These are phyloP conservation scores for Beris chalybata DNA, from an alignment of 2,888 invertebrate species.

Conservation along the genomic window DNA sequence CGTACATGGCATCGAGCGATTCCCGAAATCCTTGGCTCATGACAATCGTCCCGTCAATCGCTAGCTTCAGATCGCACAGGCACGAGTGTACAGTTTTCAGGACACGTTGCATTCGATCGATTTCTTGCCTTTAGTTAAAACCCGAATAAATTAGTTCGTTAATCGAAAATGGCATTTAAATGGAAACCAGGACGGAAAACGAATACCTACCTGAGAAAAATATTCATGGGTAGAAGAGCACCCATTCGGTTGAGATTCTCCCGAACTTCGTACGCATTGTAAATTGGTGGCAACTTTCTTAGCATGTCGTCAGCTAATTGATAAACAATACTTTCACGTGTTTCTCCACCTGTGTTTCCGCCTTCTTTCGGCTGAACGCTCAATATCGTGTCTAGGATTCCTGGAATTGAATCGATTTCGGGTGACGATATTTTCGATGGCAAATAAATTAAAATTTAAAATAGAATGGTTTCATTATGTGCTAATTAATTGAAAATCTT, in stretches of 20 bases:
- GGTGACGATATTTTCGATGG: too few relatives aligned
- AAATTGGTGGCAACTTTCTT: slow-evolving; percentile 79
- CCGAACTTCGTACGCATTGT: slow-evolving; percentile 85
- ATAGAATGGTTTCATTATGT: too few relatives aligned
- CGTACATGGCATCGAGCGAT: slow-evolving; percentile 94
- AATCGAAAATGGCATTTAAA: too few relatives aligned
- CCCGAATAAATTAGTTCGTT: not conserved
- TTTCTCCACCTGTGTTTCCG: slow-evolving; percentile 86
- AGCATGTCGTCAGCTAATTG: slow-evolving; percentile 92
- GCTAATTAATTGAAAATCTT: too few relatives aligned
- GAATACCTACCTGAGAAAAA: slow-evolving; percentile 70
- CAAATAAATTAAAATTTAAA: too few relatives aligned
- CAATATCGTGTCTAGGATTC: slow-evolving; percentile 89
- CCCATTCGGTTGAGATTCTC: slow-evolving; percentile 91
- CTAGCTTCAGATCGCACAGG: slow-evolving; percentile 85
- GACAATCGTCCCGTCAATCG: slow-evolving; percentile 95
- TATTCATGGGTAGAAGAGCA: slow-evolving; percentile 91
- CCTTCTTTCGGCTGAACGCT: slow-evolving; percentile 98
- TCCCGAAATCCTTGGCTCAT: slow-evolving; percentile 91
- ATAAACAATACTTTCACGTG: slow-evolving; percentile 89
- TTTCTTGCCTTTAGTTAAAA: slow-evolving; percentile 63
- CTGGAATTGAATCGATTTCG: slow-evolving; percentile 44
- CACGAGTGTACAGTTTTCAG: slow-evolving; percentile 78
- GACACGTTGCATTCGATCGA: slow-evolving; percentile 84
- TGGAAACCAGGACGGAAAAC: too few relatives aligned